A percentile compares a stretch with the other conserved stretches of the same genome.
phyloP scores from a whole-genome alignment of 1,140 invertebrate genomes.

The Druon quercuslanigerum region DNA sequence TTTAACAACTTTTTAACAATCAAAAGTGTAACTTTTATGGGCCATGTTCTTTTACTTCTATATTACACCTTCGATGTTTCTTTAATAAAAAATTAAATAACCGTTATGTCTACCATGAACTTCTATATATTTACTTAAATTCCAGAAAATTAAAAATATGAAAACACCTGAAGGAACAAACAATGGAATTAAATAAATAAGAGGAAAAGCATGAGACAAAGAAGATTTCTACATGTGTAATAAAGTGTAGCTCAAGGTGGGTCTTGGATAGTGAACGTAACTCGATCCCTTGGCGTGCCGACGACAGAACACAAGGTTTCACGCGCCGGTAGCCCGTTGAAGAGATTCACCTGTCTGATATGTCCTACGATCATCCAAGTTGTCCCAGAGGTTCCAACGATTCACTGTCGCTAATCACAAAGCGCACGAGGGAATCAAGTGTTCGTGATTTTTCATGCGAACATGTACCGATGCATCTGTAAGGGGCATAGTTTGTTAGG shows the following conservation, averaged over 20 bases:
- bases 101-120: background rate
- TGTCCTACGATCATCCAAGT: slow-evolving; percentile 10
- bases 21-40: slow-evolving; percentile 24
- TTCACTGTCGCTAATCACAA: slow-evolving; percentile 31
- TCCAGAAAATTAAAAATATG: background rate
- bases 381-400: slow-evolving; percentile 24
- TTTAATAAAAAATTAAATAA: background rate
- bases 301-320: slow-evolving; percentile 29
- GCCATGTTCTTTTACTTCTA: background rate
- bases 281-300: background rate
- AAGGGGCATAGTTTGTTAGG: background rate
- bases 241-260: background rate
- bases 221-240: background rate
- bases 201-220: background rate
- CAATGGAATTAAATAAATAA: background rate
- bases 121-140: background rate
- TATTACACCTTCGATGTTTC: background rate
- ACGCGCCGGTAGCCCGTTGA: slow-evolving; percentile 16
- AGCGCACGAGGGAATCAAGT: slow-evolving; percentile 22
- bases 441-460: slow-evolving; percentile 20
- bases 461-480: slow-evolving; percentile 1
- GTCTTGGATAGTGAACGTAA: slow-evolving; percentile 7
- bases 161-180: background rate
- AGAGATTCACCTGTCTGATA: slow-evolving; percentile 25
- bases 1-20: slow-evolving; percentile 21